These are phyloP conservation scores for Muntiacus reevesi DNA, from an alignment of 2,113 vertebrate species.

Conservation along the genomic window DNA sequence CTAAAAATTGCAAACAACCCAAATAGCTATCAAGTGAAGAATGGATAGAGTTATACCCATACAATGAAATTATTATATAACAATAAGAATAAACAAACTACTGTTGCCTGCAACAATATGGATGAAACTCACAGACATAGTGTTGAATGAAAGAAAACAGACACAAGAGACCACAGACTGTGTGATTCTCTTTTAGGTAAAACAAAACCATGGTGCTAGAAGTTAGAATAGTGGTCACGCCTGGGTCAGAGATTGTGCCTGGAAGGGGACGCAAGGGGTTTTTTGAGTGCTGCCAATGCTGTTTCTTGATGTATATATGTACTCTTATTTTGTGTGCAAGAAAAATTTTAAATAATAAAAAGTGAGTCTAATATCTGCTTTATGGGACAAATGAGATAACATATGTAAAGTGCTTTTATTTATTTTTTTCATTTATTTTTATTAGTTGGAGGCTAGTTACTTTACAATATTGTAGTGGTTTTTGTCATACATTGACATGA, in stretches of 20 bases:
- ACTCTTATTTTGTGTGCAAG: background rate
- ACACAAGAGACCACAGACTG: background rate
- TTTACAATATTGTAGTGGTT: no score
- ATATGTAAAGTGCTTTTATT: background rate
- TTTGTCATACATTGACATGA: no score
- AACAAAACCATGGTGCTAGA: background rate
- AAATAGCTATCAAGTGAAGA: background rate
- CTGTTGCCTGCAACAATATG: background rate
- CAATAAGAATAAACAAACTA: background rate
- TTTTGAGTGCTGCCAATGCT: background rate
- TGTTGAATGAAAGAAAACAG: background rate
- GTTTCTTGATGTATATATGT: background rate
- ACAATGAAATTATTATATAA: background rate
- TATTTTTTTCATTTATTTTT: no score
- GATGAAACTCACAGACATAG: background rate
- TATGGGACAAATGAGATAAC: background rate
- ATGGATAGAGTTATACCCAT: background rate
- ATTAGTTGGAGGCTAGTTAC: no score
- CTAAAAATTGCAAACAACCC: background rate
- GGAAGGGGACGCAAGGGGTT: background rate
- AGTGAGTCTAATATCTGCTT: background rate
- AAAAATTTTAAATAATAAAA: background rate
- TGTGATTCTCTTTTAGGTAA: background rate
- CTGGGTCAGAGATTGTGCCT: background rate
- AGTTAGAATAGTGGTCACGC: background rate